Evolutionary conservation across 2,797 vertebrate species (phyloP).

Genomic region (Ctenochaetus hawaiiensis): DNA sequence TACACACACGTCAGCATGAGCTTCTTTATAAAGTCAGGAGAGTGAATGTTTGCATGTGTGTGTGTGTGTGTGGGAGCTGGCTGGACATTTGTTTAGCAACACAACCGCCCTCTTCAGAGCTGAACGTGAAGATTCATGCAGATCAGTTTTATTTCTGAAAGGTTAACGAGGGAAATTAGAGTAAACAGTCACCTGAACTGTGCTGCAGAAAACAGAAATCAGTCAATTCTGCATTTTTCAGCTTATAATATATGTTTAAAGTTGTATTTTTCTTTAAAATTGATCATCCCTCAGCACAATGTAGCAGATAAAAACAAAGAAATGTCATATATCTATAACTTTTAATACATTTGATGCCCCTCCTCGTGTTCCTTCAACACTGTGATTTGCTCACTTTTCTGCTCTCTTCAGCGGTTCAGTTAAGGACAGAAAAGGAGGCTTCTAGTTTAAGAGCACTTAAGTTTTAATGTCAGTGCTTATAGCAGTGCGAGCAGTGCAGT

Average conservation of each 20-base stretch:
- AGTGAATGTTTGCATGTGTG: not conserved
- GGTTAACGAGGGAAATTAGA: not conserved
- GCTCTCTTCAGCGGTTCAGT: not conserved
- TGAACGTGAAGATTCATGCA: not conserved
- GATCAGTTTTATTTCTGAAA: not conserved
- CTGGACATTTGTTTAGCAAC: slow-evolving; percentile 34
- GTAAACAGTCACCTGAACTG: not conserved
- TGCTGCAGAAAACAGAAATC: not conserved
- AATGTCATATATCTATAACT: not conserved
- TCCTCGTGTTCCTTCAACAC: not conserved
- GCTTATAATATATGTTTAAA: not conserved
- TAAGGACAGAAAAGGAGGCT: not conserved
- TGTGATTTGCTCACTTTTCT: not conserved
- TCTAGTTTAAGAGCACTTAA: not conserved
- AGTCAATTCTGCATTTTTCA: not conserved
- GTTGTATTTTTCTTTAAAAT: rapidly evolving
- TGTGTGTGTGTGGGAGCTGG: not conserved
- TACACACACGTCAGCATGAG: not conserved
- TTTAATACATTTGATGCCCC: not conserved
- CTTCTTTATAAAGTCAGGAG: no score
- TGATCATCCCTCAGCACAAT: not conserved
- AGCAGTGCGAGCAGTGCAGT: not conserved
- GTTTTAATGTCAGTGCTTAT: slow-evolving; percentile 22
- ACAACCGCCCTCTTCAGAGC: not conserved
- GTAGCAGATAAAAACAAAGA: not conserved